Conservation (phyloP, 2,888 invertebrate species). For the Dendrolimus houi region DNA sequence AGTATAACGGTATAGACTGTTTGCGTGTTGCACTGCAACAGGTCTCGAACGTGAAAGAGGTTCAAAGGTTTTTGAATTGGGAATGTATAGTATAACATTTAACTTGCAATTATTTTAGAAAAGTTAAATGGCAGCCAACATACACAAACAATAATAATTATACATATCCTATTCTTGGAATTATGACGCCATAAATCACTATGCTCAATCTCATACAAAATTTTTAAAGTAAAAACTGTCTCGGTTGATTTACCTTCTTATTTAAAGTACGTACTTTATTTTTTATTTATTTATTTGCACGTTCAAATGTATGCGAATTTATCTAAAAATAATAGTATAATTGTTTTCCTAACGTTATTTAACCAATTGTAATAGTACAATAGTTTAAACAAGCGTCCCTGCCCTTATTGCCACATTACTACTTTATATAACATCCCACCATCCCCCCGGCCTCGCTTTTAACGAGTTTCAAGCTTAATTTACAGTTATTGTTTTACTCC, state of each 20-base stretch:
- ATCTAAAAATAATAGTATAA: no score
- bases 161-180: no score
- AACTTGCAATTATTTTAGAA: not conserved
- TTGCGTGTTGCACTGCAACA: not conserved
- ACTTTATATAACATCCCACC: slow-evolving; percentile 24
- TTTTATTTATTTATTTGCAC: no score
- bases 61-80: not conserved
- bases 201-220: no score
- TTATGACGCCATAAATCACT: no score
- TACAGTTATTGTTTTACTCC: slow-evolving; percentile 68
- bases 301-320: no score
- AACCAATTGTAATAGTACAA: slow-evolving; percentile 53
- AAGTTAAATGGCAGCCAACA: no score
- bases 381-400: slow-evolving; percentile 41
- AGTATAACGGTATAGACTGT: slow-evolving; percentile 2
- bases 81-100: not conserved
- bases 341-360: slow-evolving; percentile 7
- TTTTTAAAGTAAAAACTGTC: no score
- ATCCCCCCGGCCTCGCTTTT: slow-evolving; percentile 40
- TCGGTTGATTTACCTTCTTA: no score
- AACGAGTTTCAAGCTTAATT: slow-evolving; percentile 69
- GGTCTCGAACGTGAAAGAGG: not conserved
- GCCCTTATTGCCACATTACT: slow-evolving; percentile 15
- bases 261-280: no score
- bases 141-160: no score